Evolutionary conservation across 2,797 vertebrate genomes (phyloP), one percentile per base, ranked within the genome.

Genomic region (Xiphorhynchus erythropygius): DNA sequence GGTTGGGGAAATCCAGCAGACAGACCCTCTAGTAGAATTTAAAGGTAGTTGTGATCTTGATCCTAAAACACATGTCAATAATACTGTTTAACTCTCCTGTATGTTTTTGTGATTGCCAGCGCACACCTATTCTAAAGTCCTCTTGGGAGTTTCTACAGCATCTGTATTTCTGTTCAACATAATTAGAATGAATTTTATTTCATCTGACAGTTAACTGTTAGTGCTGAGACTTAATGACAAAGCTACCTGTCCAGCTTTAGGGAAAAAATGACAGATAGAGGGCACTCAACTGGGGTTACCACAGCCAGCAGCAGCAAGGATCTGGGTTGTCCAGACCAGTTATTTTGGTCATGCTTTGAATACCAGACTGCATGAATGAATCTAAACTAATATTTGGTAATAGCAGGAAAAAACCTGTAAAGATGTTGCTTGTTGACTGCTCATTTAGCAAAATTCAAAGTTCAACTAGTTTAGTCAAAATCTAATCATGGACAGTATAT

Each of bases 121-220:
- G 1, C 32, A 59, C 42, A 73, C 33, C 46, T 87, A 78, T 85
- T 63, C 80, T 24, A 52, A 85, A 92, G 35, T 28, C n/a, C 56
- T 71, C 81, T 49, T 46, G 64, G 52, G 78, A 93, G 67, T 85
- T 80, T 89, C 60, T 57, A 75, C 18, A 85, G 57, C 71, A 93
- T 92, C 88, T 94, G 64, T 82, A 84, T 90, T 94, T 90, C 75
- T 94, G 69, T 85, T 92, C 53, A 71, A 41, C 39, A 78, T 83
- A 92, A 94, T 94, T 89, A 65, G 27, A 93, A 91, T 62, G 39
- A 94, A 59, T 85, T 92, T 89, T 77, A 95, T 96, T 87, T 92
- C 84, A 92, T 91, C 73, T 84, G 92, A 85, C 87, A 93, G 71
- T 57, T 89, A 68, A 74, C 44, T 68, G 64, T 80, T 80, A 90